Evolutionary conservation across 92 coral and sea anemone species (phyloP), one percentile per base, ranked within the genome.

Genomic region (Heliopora coerulea): DNA sequence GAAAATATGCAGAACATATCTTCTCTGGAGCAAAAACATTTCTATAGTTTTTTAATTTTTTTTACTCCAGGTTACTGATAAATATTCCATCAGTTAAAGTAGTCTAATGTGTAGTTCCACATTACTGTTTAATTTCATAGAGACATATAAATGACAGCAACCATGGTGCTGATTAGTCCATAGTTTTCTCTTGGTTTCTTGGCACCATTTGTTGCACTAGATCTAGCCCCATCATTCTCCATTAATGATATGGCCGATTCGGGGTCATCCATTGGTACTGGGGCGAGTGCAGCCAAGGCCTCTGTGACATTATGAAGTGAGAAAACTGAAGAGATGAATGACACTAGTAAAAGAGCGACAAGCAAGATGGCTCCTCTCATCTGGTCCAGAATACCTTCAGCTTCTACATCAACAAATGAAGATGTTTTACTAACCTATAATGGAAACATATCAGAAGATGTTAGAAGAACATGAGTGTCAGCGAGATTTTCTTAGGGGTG

Each of bases 251-350:
- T 75, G 27, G 78, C 75, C 7, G 95, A 88, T 74, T 86, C 96
- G 0, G 58, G 65, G 59, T 85, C 96, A 68, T 82, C 91, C 81
- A 90, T 91, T 13, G 84, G 78, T 37, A 87, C 81, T 1, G 98
- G 99, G 15, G 99, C 99, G 66, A 95, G 78, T 49, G 99, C 99
- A 0, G 86, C 96, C 40, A 95, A 86, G 14, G 99, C 99, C 44
- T 96, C 99, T 29, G 99, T 95, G 41, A 95, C 90, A 84, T 95
- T 95, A 34, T 95, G 96, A 20, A 83, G 78, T 48, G 91, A 87
- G 58, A 74, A 75, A 29, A 77, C 87, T 21, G 60, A 73, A 35
- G 46, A 64, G 62, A 74, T 30, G n/a, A 73, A n/a, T n/a, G n/a
- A n/a, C n/a, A n/a, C n/a, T n/a, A n/a, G n/a, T n/a, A n/a, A n/a